phyloP scores from a whole-genome alignment of 2,888 invertebrate species.

The Diaphora mendica region DNA sequence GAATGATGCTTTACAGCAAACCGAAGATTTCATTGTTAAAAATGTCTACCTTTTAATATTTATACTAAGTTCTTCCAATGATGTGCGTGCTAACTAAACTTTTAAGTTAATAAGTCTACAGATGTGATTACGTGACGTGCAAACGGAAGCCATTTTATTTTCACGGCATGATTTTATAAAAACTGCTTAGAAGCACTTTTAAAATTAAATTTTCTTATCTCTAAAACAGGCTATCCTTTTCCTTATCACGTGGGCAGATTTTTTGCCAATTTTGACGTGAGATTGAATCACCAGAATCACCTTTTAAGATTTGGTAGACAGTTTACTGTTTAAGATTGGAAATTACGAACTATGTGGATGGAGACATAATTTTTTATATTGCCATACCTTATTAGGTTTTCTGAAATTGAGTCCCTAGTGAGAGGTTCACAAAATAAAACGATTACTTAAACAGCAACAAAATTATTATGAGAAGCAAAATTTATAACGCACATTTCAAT shows the following conservation, averaged over 20 bases:
- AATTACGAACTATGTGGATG: neutral
- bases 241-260: conserved; percentile 46
- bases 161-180: conserved; percentile 52
- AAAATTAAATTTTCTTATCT: conserved; percentile 67
- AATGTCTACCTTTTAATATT: neutral
- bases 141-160: conserved; percentile 49
- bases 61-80: neutral
- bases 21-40: neutral
- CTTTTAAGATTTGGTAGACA: conserved; percentile 3
- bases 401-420: neutral
- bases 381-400: neutral
- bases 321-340: neutral
- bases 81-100: neutral
- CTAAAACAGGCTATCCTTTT: conserved; percentile 54
- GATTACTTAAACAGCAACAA: no score
- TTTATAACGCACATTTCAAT: no score
- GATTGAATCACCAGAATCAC: conserved; percentile 35
- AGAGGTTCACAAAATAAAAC: no score
- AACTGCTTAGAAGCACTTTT: conserved; percentile 60
- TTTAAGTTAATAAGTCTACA: conserved; percentile 29
- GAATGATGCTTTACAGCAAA: neutral
- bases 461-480: no score
- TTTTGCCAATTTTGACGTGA: conserved; percentile 35
- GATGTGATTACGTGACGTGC: conserved; percentile 39
- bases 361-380: neutral